Base-by-base conservation (phyloP, 2,797 vertebrate species). In the Danio jaintianensis region DNA sequence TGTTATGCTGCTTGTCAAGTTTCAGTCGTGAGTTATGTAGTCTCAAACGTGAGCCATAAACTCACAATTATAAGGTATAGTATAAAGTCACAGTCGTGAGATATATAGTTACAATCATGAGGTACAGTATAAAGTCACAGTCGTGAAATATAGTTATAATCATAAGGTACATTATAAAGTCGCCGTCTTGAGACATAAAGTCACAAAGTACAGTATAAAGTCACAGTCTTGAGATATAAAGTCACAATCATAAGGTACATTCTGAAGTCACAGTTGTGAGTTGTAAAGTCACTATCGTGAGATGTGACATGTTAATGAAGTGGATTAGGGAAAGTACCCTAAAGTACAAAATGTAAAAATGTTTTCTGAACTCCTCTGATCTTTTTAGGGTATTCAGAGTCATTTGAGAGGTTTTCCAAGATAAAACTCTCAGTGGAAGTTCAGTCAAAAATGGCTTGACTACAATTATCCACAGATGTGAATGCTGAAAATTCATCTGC, bases 401-500 rank as follows among this genome's bases (percentile, higher is more conserved):
- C 40, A 40, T 43, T 56, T 58, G 12, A 18, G n/a, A 10, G 63
- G 61, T 29, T 16, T 50, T 75, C 10, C 7, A 3, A 20, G 5
- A 42, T 22, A 20, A 42, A 12, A 42, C 12, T 12, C 12, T 12
- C 3, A 7, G 15, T 66, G 20, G 20, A 55, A 42, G 74, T 63
- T 45, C 69, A 66, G 18, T 18, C 12, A 12, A 22, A 40, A 45
- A 45, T 53, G 50, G 77, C 43, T 59, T 47, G 64, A 61, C 53
- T 68, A 66, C 38, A 42, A 4, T 76, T 53, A 42, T 64, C 48
- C 58, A 42, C 50, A 47, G 40, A 77, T 77, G 20, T 56, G 50
- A 62, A 62, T 47, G 61, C 62, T 56, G 75, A 67, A 77, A 77
- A 48, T 77, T 29, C 67, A 77, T 77, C 50, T 77, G 61, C 36